Evolutionary conservation across 2,113 vertebrate species (phyloP).

Genomic region (Malurus melanocephalus): DNA sequence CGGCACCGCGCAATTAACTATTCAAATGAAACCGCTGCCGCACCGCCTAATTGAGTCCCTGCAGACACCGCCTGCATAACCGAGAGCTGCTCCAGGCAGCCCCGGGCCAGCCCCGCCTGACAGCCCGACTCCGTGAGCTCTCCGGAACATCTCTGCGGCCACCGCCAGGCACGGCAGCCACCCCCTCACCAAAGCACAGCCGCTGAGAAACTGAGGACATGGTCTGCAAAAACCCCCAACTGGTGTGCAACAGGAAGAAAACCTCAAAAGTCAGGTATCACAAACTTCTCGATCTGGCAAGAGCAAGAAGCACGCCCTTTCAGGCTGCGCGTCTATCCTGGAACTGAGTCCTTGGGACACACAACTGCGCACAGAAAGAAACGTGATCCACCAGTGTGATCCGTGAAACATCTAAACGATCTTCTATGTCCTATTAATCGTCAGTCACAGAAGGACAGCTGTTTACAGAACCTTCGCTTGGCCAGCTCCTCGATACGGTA

Average conservation of each 20-base stretch:
- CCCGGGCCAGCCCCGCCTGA: neutral
- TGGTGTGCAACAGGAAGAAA: neutral
- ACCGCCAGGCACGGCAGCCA: neutral
- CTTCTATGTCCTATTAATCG: neutral
- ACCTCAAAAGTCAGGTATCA: neutral
- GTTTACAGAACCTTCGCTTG: neutral
- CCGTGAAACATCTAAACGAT: neutral
- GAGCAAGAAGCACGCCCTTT: neutral
- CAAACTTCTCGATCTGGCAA: neutral
- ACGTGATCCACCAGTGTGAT: neutral
- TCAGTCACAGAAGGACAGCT: neutral
- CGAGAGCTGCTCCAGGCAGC: neutral
- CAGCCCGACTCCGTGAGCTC: neutral
- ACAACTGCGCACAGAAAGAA: neutral
- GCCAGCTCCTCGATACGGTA: neutral
- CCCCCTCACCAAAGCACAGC: neutral
- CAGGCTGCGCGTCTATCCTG: neutral
- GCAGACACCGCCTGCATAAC: neutral
- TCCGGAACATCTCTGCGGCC: neutral
- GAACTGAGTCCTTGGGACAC: neutral
- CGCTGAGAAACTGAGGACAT: neutral
- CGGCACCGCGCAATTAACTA: neutral
- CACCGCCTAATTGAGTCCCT: neutral
- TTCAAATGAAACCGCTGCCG: neutral
- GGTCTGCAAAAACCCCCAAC: neutral